Conservation (phyloP, 1,140 invertebrate genomes). For the Aplysia californica region DNA sequence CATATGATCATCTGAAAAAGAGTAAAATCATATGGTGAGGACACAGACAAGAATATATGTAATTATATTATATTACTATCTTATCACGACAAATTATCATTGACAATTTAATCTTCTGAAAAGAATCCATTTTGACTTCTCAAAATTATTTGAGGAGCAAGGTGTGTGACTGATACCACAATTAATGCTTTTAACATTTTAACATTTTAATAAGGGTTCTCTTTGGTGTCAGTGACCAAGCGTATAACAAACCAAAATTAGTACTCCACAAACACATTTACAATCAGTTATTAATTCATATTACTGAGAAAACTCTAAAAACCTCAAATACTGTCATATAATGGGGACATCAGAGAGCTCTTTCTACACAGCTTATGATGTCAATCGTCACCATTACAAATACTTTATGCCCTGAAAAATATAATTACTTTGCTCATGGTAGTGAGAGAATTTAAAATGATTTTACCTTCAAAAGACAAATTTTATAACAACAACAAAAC, state of each 20-base stretch:
- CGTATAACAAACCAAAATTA: not conserved
- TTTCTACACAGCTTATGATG: not conserved
- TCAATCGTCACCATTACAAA: not conserved
- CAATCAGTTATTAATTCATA: not conserved
- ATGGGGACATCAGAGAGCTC: not conserved
- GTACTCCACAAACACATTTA: not conserved
- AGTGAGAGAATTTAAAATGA: not conserved
- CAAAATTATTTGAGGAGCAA: no score
- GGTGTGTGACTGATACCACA: no score
- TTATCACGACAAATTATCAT: not conserved
- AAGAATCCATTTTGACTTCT: no score
- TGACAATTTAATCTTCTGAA: not conserved
- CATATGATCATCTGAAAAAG: slow-evolving; percentile 50
- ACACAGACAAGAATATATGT: not conserved
- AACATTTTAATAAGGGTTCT: no score
- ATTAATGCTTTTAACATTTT: no score
- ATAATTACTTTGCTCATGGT: not conserved
- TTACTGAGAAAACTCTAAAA: not conserved
- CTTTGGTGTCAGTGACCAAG: not conserved
- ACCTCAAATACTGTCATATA: not conserved
- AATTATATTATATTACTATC: not conserved
- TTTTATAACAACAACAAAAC: not conserved
- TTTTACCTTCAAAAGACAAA: not conserved
- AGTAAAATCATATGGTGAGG: not conserved
- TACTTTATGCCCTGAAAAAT: not conserved